Conservation (phyloP, 2,113 vertebrate species). For the Ammodytes dubius region DNA sequence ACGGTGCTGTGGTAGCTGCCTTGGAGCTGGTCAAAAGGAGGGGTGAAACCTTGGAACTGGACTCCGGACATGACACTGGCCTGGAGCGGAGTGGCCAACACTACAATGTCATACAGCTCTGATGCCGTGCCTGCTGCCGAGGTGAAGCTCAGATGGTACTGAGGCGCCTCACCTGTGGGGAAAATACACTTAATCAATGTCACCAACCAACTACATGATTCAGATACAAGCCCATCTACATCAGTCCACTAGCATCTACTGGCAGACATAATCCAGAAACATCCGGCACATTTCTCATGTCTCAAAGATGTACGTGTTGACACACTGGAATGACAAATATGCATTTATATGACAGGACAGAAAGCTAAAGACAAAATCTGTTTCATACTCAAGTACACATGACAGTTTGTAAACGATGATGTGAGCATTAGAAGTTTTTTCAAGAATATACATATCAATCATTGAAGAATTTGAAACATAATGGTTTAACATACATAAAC, state of each 20-base stretch:
- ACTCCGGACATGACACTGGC: constrained; percentile 83
- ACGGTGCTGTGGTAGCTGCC: constrained; percentile 91
- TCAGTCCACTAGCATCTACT: background rate
- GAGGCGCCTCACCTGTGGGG: constrained; percentile 85
- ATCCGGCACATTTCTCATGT: background rate
- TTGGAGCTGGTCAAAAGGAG: constrained; percentile 78
- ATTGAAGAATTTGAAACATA: background rate
- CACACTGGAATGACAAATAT: background rate
- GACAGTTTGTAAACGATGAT: background rate
- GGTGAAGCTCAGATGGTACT: constrained; percentile 90
- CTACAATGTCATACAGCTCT: constrained; percentile 91
- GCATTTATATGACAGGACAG: background rate
- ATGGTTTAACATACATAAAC: background rate
- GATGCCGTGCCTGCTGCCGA: constrained; percentile 79
- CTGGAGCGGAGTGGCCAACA: constrained; percentile 91
- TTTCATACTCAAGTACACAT: background rate
- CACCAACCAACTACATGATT: background rate
- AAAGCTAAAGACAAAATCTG: background rate
- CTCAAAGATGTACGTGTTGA: background rate
- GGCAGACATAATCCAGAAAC: background rate
- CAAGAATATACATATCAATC: too few relatives aligned
- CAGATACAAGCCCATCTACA: background rate
- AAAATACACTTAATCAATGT: constrained; percentile 11
- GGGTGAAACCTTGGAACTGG: constrained; percentile 89
- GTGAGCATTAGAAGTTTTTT: background rate